Conservation (phyloP, 2,797 vertebrate species). For the Todus mexicanus region DNA sequence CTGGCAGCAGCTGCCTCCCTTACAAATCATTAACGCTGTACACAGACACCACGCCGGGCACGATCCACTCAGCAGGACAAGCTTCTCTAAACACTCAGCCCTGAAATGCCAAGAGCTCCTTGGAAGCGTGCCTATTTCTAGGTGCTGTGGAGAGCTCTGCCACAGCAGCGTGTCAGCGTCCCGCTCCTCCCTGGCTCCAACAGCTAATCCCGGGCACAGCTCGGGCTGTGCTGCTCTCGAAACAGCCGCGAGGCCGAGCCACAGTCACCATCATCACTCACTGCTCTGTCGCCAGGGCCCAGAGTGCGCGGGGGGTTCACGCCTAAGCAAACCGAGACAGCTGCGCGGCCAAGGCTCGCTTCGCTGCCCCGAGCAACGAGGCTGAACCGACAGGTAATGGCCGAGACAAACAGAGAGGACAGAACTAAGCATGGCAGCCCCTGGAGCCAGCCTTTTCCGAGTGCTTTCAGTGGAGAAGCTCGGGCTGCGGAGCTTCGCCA, state of each 20-base stretch:
- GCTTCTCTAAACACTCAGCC: neutral
- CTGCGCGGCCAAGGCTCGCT: fast-evolving
- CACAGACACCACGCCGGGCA: fast-evolving
- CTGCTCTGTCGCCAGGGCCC: neutral
- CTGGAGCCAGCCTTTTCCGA: neutral
- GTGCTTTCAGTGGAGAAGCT: neutral
- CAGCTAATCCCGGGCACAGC: fast-evolving
- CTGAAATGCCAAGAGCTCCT: neutral
- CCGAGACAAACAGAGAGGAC: neutral
- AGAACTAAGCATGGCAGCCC: neutral
- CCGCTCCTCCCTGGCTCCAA: fast-evolving
- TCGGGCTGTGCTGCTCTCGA: neutral
- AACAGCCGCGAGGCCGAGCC: neutral
- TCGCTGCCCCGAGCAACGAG: fast-evolving
- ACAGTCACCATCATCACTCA: fast-evolving
- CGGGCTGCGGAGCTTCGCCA: neutral
- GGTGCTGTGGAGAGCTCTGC: neutral
- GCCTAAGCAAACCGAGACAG: neutral
- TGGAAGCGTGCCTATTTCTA: neutral
- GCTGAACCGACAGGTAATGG: neutral
- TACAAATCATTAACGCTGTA: neutral
- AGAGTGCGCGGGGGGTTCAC: fast-evolving
- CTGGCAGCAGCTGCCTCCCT: neutral
- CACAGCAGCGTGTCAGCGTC: fast-evolving
- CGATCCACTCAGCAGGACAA: neutral